Evolutionary conservation across 2,888 invertebrate genomes (phyloP), one percentile per base, ranked within the genome.

Genomic region (Limnephilus auricula): DNA sequence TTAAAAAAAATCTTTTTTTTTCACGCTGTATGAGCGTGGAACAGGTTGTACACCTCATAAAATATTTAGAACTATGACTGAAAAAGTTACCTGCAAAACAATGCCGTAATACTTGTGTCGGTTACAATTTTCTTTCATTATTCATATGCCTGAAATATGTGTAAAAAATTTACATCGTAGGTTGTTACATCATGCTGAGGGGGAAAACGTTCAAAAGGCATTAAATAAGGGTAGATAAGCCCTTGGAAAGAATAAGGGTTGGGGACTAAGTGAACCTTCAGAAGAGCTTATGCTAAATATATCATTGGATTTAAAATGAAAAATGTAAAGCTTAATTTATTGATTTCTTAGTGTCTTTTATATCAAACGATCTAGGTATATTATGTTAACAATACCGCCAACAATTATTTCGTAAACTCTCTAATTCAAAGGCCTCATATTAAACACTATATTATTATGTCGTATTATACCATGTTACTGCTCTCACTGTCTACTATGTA

Each of bases 151-250:
- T 15, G 32, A 78, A 87, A 87, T 34, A 87, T 87, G 78, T 78
- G 87, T 78, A n/a, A 34, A 1, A 15, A 87, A 87, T 87, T 87
- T 87, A 87, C 78, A 87, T 87, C 40, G 12, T 84, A 40, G 25
- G 84, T 32, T 65, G 83, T 30, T 87, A 31, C 34, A 87, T 87
- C 87, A 34, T 78, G 65, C 32, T 6, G 84, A 30, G 85, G 90
- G 85, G 80, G 65, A 9, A 45, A 50, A 31, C 45, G 79, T 90
- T 86, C 40, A 80, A 78, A 79, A 90, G 85, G 90, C 90, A 90
- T 90, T 90, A 90, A 90, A 90, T 90, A 90, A 90, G 50, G 79
- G 86, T 45, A 80, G 87, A 87, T 87, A 87, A 90, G 85, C 86
- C 45, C 15, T 34, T 45, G 50, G n/a, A 90, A 90, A 86, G 87